Evolutionary conservation across 2,888 invertebrate species (phyloP).

Genomic region (Dorcus parallelipipedus): DNA sequence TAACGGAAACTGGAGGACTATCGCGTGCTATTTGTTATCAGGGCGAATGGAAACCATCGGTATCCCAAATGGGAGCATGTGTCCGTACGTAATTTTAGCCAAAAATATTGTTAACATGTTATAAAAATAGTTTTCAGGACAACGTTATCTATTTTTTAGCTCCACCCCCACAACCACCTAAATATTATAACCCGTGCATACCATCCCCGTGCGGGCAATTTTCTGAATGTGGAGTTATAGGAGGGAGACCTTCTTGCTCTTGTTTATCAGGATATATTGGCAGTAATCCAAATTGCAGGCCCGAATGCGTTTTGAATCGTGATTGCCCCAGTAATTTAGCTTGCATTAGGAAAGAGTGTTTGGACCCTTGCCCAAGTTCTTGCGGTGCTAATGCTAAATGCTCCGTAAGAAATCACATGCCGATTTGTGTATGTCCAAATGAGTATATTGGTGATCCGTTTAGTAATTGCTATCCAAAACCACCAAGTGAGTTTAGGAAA

Average conservation of each 20-base stretch:
- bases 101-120: too few relatives aligned
- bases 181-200: constrained; percentile 57
- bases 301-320: constrained; percentile 61
- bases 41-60: too few relatives aligned
- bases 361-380: constrained; percentile 62
- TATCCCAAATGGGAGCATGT: too few relatives aligned
- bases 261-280: constrained; percentile 59
- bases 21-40: too few relatives aligned
- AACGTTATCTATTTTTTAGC: constrained; percentile 6
- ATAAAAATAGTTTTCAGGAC: too few relatives aligned
- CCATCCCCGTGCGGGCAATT: constrained; percentile 81
- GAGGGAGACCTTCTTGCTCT: constrained; percentile 57
- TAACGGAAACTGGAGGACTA: too few relatives aligned
- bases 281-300: constrained; percentile 62
- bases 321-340: constrained; percentile 59
- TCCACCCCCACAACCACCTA: constrained; percentile 27
- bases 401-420: constrained; percentile 64
- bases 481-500: background rate
- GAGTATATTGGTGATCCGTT: constrained; percentile 64
- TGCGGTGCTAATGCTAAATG: constrained; percentile 64
- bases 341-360: constrained; percentile 57
- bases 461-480: constrained; percentile 52
- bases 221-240: constrained; percentile 66
- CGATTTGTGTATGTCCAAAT: constrained; percentile 62
- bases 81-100: too few relatives aligned